Conservation (phyloP, 2,113 vertebrate species). For the Scytalopus superciliaris region DNA sequence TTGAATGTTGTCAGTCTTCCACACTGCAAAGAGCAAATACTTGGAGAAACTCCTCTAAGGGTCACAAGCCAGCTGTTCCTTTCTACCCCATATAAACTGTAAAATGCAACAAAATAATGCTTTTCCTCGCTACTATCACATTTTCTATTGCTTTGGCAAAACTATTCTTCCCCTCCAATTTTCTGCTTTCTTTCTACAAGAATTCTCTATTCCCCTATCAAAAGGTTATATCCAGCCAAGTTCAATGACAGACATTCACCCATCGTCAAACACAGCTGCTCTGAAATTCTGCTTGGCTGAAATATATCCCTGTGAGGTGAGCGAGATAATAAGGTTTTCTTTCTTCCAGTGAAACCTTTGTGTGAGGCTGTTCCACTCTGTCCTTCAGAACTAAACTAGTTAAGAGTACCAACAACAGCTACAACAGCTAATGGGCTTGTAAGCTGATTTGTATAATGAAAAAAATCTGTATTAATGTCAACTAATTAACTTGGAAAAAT, state of each 20-base stretch:
- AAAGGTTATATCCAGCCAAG: neutral
- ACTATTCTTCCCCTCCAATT: neutral
- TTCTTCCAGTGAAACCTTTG: neutral
- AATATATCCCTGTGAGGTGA: neutral
- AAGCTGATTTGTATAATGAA: neutral
- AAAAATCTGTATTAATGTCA: neutral
- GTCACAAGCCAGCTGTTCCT: neutral
- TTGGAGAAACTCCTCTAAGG: neutral
- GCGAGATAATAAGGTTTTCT: neutral
- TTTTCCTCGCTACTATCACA: neutral
- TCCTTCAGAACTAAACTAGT: neutral
- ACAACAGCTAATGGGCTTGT: neutral
- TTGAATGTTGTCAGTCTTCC: neutral
- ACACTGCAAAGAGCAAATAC: neutral
- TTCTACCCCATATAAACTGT: neutral
- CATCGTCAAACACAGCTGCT: neutral
- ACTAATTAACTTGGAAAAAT: neutral
- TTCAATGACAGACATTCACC: neutral
- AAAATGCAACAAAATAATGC: neutral
- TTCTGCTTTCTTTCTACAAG: neutral
- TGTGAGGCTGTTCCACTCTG: neutral
- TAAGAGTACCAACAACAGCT: neutral
- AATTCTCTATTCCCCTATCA: neutral
- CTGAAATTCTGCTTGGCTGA: neutral
- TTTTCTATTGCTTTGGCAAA: neutral